A percentile compares a stretch with the other conserved stretches of the same genome.
Evolutionary conservation across 2,888 invertebrate genomes (phyloP).

Genomic region (Orthosia gothica): DNA sequence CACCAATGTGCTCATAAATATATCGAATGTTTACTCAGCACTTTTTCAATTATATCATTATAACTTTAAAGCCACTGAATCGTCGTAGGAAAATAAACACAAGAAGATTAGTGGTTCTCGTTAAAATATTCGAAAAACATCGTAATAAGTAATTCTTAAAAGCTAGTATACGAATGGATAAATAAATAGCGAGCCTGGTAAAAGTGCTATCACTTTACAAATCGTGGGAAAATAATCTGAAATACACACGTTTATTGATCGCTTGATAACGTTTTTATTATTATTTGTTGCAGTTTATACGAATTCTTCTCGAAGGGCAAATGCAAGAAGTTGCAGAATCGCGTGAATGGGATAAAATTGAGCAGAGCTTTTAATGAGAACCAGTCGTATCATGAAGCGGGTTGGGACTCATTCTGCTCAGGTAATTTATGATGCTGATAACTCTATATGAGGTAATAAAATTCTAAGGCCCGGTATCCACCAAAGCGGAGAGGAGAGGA

Average conservation of each 20-base stretch:
- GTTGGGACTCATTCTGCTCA: constrained; percentile 95
- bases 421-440: constrained; percentile 72
- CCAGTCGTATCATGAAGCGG: constrained; percentile 94
- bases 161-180: constrained; percentile 34
- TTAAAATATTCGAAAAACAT: constrained; percentile 57
- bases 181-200: constrained; percentile 41
- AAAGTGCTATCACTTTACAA: constrained; percentile 21
- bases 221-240: constrained; percentile 44
- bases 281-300: constrained; percentile 87
- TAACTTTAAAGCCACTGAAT: constrained; percentile 56
- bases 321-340: constrained; percentile 81
- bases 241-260: constrained; percentile 14
- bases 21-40: constrained; percentile 27
- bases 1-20: constrained; percentile 54
- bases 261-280: constrained; percentile 28
- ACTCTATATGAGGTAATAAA: background rate
- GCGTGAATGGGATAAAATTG: constrained; percentile 78
- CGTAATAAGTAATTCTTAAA: constrained; percentile 46
- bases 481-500: no score
- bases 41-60: constrained; percentile 58
- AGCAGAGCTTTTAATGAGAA: constrained; percentile 80
- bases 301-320: constrained; percentile 91
- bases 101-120: constrained; percentile 48
- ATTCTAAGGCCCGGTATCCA: no score
- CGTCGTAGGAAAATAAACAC: constrained; percentile 60